Evolutionary conservation across 2,888 invertebrate genomes (phyloP), one percentile per base, ranked within the genome.

Genomic region (Troglohyphantes excavatus): DNA sequence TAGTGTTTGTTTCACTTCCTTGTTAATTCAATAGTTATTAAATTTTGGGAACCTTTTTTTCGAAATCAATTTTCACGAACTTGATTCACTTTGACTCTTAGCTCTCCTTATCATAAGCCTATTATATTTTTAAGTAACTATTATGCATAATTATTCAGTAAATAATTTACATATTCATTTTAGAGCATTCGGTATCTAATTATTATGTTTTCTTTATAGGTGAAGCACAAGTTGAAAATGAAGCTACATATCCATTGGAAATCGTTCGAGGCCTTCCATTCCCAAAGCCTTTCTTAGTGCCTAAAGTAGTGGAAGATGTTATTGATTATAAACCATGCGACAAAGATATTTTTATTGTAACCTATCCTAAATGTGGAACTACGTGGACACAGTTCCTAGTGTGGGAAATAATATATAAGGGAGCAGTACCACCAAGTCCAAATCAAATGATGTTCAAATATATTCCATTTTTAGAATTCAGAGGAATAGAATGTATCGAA

Each of bases 361-460:
- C 91, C 59, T 91, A 91, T 53, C 91, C 91, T 13, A 91, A 91
- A 79, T 89, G 91, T 39, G 91, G 91, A 23, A 91, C 91, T 7
- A 91, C 91, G 0, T 91, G 91, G 91, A 82, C 75, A 0, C 91
- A 91, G n/a, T 91, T 65, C 39, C 82, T 91, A 11, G 83, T 91
- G 26, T 91, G 91, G 85, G 91, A 89, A 43, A 89, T 91, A 59
- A 39, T 91, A 6, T 39, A 90, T 46, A 81, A 90, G 65, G 90
- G 88, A 27, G 78, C 70, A 11, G 27, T 27, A 21, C 91, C 91
- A 21, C 91, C 91, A 5, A 79, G 65, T 61, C 78, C 86, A 2
- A 88, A 89, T 46, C 72, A 85, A 61, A 86, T 91, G 70, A 81
- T 90, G 85, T 76, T 76, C 61, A 73, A 75, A 21, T 53, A 91